Evolutionary conservation across 2,888 invertebrate species (phyloP).

Genomic region (Epistrophella euchroma): DNA sequence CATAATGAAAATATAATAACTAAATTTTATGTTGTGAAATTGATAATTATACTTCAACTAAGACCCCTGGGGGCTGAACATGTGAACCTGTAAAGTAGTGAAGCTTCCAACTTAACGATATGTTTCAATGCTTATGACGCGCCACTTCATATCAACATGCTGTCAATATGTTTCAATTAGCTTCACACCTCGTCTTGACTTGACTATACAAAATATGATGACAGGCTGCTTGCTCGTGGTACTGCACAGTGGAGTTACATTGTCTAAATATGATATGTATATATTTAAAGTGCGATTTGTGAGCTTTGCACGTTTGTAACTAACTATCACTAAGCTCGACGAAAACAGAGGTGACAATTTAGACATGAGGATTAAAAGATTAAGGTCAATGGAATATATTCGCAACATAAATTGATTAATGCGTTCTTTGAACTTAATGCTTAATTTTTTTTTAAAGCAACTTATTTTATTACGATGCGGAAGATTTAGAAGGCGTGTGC

Average conservation of each 20-base stretch:
- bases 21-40: slow-evolving; percentile 44
- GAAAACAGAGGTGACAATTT: slow-evolving; percentile 37
- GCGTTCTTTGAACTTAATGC: slow-evolving; percentile 37
- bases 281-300: slow-evolving; percentile 27
- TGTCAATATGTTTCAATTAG: slow-evolving; percentile 56
- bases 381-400: slow-evolving; percentile 53
- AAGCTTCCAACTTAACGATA: slow-evolving; percentile 35
- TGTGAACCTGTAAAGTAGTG: slow-evolving; percentile 11
- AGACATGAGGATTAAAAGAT: slow-evolving; percentile 59
- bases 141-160: slow-evolving; percentile 34
- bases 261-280: slow-evolving; percentile 7
- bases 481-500: neutral
- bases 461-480: neutral
- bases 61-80: slow-evolving; percentile 23
- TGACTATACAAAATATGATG: neutral
- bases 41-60: slow-evolving; percentile 39
- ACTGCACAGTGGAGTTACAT: slow-evolving; percentile 39
- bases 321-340: slow-evolving; percentile 11
- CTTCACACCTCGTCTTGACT: slow-evolving; percentile 31
- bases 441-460: slow-evolving; percentile 1
- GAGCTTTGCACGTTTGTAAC: slow-evolving; percentile 48
- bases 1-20: slow-evolving; percentile 31
- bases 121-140: slow-evolving; percentile 22
- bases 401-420: slow-evolving; percentile 36
- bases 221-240: slow-evolving; percentile 5